Conservation (phyloP, 1,140 invertebrate species). For the Drosophila auraria region DNA sequence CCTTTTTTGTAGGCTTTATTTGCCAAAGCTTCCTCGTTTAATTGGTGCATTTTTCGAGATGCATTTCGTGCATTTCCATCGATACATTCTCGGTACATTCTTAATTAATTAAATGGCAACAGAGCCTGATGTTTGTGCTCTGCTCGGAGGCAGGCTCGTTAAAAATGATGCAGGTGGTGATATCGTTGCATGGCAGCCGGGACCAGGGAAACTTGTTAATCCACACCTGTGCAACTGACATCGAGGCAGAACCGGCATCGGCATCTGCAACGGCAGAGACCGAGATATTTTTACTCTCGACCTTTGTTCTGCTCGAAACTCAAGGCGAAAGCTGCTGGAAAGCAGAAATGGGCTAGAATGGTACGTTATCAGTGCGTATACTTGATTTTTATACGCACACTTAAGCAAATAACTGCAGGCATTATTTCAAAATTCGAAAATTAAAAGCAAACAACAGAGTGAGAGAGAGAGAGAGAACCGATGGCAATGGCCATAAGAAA, state of each 20-base stretch:
- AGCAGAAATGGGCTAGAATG: slow-evolving; percentile 58
- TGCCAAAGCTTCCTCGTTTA: slow-evolving; percentile 35
- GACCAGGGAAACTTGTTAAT: slow-evolving; percentile 16
- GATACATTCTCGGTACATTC: slow-evolving; percentile 28
- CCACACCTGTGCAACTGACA: slow-evolving; percentile 20
- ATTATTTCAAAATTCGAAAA: slow-evolving; percentile 84
- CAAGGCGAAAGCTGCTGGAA: slow-evolving; percentile 17
- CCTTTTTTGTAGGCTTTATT: slow-evolving; percentile 18
- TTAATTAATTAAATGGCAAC: slow-evolving; percentile 61
- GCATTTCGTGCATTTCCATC: slow-evolving; percentile 31
- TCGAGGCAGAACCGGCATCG: slow-evolving; percentile 8
- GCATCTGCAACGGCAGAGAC: slow-evolving; percentile 24
- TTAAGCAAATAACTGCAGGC: slow-evolving; percentile 83
- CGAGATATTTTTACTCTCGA: slow-evolving; percentile 27
- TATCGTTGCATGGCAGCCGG: slow-evolving; percentile 11
- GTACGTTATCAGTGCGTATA: slow-evolving; percentile 81
- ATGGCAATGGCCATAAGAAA: slow-evolving; percentile 64
- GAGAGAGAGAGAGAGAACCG: slow-evolving; percentile 31
- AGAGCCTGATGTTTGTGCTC: slow-evolving; percentile 34
- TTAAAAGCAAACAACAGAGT: slow-evolving; percentile 80
- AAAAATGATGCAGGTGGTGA: slow-evolving; percentile 10
- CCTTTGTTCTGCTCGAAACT: slow-evolving; percentile 7
- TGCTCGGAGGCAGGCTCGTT: slow-evolving; percentile 26
- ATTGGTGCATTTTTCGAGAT: slow-evolving; percentile 34
- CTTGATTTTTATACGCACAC: slow-evolving; percentile 84